These are phyloP conservation scores for Macrochelys suwanniensis DNA, from an alignment of 2,797 vertebrate genomes.

Conservation along the genomic window DNA sequence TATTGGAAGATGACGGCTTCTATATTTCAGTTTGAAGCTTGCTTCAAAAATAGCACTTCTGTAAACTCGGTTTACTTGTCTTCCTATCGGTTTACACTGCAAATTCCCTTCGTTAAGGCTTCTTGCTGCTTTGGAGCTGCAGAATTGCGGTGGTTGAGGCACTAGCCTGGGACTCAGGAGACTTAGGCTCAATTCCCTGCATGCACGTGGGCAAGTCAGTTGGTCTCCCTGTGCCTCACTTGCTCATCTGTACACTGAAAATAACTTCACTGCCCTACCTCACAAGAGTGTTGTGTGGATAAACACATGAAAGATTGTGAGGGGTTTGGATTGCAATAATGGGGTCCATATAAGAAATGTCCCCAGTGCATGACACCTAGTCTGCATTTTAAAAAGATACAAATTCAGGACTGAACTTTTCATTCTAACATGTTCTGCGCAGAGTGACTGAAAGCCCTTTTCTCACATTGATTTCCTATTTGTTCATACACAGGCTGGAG, in stretches of 20 bases:
- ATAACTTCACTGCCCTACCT: neutral
- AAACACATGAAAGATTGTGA: neutral
- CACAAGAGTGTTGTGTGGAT: neutral
- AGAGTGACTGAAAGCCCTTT: slow-evolving; percentile 43
- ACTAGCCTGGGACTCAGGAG: neutral
- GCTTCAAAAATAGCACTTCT: neutral
- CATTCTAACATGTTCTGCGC: neutral
- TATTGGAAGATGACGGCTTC: neutral
- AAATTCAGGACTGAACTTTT: neutral
- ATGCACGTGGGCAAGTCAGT: neutral
- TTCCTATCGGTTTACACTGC: neutral
- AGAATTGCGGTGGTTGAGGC: neutral
- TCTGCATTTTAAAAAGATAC: neutral
- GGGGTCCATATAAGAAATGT: neutral
- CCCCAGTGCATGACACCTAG: neutral
- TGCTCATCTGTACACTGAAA: neutral
- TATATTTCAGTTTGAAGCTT: neutral
- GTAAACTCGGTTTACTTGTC: neutral
- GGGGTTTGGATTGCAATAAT: neutral
- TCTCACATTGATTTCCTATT: slow-evolving; percentile 52
- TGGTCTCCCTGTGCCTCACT: neutral
- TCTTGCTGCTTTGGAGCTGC: neutral
- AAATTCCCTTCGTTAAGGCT: neutral
- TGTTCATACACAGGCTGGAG: slow-evolving; percentile 52
- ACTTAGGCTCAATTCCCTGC: neutral